These are phyloP conservation scores for Aptenodytes patagonicus DNA, from an alignment of 2,113 vertebrate species.

Conservation along the genomic window DNA sequence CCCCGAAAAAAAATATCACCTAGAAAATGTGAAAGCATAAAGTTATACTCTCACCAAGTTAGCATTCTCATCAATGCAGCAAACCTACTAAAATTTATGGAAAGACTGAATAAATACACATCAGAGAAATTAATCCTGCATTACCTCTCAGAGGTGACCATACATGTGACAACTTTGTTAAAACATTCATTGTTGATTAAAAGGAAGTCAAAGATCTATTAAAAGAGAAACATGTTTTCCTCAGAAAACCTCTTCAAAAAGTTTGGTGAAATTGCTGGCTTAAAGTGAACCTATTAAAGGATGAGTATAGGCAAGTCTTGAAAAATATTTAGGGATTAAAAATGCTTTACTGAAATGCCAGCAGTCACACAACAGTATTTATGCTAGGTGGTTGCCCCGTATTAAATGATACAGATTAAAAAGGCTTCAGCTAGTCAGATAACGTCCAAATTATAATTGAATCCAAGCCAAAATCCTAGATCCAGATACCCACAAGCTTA, in stretches of 20 bases:
- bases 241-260: not conserved
- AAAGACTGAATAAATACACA: not conserved
- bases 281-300: not conserved
- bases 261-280: not conserved
- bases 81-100: not conserved
- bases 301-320: not conserved
- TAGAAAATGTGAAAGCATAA: not conserved
- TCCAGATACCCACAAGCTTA: not conserved
- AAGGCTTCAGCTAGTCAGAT: not conserved
- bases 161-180: not conserved
- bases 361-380: not conserved
- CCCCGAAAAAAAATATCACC: not conserved
- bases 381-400: not conserved
- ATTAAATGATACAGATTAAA: not conserved
- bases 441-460: constrained; percentile 17
- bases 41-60: not conserved
- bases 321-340: not conserved
- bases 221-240: not conserved
- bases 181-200: not conserved
- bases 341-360: not conserved
- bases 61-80: not conserved
- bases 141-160: not conserved
- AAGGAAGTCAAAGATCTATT: not conserved
- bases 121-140: not conserved
- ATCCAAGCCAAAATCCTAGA: not conserved